Evolutionary conservation across 2,797 vertebrate genomes (phyloP).

Genomic region (Melopsittacus undulatus): DNA sequence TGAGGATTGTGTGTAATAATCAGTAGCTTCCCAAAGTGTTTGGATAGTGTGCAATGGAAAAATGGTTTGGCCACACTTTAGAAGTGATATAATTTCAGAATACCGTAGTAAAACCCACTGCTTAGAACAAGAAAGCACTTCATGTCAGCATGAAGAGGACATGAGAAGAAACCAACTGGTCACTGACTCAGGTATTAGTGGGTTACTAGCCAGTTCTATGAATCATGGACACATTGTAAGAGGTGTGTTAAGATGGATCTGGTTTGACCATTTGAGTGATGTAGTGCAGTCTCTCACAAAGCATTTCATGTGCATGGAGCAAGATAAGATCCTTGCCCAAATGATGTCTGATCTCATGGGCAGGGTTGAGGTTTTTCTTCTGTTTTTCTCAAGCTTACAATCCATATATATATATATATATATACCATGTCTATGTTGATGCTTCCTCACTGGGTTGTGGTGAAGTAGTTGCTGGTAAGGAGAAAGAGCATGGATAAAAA

Average conservation of each 20-base stretch:
- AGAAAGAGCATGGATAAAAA: neutral
- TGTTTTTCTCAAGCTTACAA: neutral
- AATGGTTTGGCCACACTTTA: neutral
- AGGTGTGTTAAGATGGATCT: neutral
- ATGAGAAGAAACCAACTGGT: neutral
- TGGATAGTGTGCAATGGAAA: neutral
- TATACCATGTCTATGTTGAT: neutral
- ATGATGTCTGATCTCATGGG: neutral
- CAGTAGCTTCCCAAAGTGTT: neutral
- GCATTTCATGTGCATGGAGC: neutral
- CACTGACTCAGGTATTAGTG: neutral
- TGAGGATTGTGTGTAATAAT: neutral
- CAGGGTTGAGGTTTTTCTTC: neutral
- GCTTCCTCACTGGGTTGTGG: neutral
- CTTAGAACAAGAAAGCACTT: neutral
- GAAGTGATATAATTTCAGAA: neutral
- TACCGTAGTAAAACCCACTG: neutral
- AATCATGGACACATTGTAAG: neutral
- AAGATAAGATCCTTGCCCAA: neutral
- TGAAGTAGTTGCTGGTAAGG: neutral
- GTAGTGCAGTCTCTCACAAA: neutral
- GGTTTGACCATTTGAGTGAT: neutral
- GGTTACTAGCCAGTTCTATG: neutral
- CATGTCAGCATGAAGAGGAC: neutral
- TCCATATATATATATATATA: rapidly evolving